Evolutionary conservation across 2,113 vertebrate genomes (phyloP), one percentile per base, ranked within the genome.

Genomic region (Pseudopodoces humilis): DNA sequence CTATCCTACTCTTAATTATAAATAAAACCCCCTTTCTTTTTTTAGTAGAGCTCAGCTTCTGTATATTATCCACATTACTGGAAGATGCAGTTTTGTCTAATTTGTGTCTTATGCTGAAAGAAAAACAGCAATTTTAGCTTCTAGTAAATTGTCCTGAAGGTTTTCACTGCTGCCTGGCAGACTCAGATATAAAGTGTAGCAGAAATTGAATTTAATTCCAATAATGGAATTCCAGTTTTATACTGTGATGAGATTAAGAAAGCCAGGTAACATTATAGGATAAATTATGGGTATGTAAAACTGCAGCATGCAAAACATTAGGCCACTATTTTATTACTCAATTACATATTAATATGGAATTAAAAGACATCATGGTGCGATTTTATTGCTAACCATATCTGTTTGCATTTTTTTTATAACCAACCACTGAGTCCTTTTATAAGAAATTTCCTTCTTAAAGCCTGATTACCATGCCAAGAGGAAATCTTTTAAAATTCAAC

Each of bases 311-410:
- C 80, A 85, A 94, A 93, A 88, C 72, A 76, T 82, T 83, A 82
- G 49, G 55, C 37, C 77, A 64, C 39, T 70, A 83, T 69, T 90
- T 96, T 94, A 96, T 97, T 95, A 88, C 89, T 86, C 91, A 89
- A 91, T 86, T 95, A 79, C n/a, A 17, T 88, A 96, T 96, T 97
- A 96, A 96, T 95, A 96, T 67, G 28, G 79, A 96, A 95, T 96
- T 88, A 95, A 94, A 95, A 92, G 83, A 83, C 77, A 76, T 92
- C 68, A 78, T 37, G 22, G 80, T 62, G 77, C 7, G 43, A 83
- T 95, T 95, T 92, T 86, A 95, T 92, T 92, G 71, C 79, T 87
- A 96, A 78, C 62, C 81, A 81, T 71, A 87, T 89, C 86, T 97
- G 94, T 78, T 95, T 96, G 62, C 56, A 46, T 59, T 92, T 93